Evolutionary conservation across 2,113 vertebrate genomes (phyloP), one percentile per base, ranked within the genome.

Genomic region (Lynx canadensis): DNA sequence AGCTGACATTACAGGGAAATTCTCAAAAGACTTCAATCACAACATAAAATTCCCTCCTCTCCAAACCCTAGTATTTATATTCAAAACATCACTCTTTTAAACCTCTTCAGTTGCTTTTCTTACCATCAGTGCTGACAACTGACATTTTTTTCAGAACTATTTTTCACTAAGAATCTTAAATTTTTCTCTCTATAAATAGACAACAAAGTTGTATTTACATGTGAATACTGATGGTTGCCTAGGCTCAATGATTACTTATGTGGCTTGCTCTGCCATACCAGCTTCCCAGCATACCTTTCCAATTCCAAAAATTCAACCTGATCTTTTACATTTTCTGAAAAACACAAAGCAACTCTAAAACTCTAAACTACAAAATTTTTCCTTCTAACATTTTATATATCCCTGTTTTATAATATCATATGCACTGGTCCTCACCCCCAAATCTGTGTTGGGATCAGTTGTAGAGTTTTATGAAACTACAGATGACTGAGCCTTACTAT

Each of bases 111-210:
- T 88, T 63, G 38, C 14, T 74, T 15, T 63, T 92, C 31, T 90
- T 69, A 91, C 36, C 78, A 91, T 83, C 25, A 94, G 25, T 85
- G 94, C 21, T 63, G 33, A 38, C 68, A 97, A 95, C 29, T 25
- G 69, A 95, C 50, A 79, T 85, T 95, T 78, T 96, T 94, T 78
- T 84, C 73, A 85, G 63, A 91, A 94, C 45, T n/a, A 80, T 23
- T 94, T 94, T 96, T 93, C 82, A 94, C 79, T 95, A 89, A 82
- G n/a, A 94, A 96, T 78, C 66, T 63, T 33, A 71, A 76, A 27
- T 81, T 86, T 66, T 92, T 65, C 27, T 89, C 84, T 86, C 19
- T 50, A 12, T 76, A 89, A 95, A 74, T 0, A 97, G 76, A 94
- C 7, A 78, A 19, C 41, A 94, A 82, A 92, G 65, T 19, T 94